Base-by-base conservation (phyloP, 2,888 invertebrate genomes). In the Andricus quercusramuli region DNA sequence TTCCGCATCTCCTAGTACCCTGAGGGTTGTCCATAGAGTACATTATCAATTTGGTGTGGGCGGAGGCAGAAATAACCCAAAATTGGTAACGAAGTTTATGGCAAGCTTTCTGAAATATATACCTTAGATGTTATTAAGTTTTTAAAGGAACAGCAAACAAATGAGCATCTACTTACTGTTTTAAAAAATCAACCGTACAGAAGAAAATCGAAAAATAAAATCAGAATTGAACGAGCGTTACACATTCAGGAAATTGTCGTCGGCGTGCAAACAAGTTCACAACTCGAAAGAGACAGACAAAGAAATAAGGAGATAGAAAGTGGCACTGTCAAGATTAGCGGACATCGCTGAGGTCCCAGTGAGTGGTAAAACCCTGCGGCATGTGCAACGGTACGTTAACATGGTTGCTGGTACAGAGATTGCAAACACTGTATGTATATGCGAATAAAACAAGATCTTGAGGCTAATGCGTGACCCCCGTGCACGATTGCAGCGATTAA, bases 381-480 rank as follows among this genome's bases (percentile, higher is more conserved):
- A 68, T 68, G 68, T 68, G 68, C 68, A 68, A 68, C 68, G 68
- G 68, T 70, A 70, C 65, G 65, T 68, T 44, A 41, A 56, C 56
- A n/a, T 56, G 68, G 22, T 68, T n/a, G 44, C 67, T 25, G 47
- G 68, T 70, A 70, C 44, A 29, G 47, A 70, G 68, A 70, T 70
- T 70, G 68, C 68, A 70, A 51, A 70, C 68, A 70, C 68, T 70
- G 47, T 70, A 70, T 70, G 68, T 70, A 70, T 70, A 51, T n/a
- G 47, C 68, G 68, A 70, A 70, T 70, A 70, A 70, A 70, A 70
- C 68, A 70, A 70, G 68, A 70, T 70, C 47, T 70, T 70, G 68
- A 70, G 68, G 68, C 68, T 70, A 70, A 70, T 70, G 68, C 68
- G 68, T 70, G 68, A 70, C 68, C 68, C 68, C 68, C 47, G 68